Evolutionary conservation across 2,888 invertebrate genomes (phyloP).

Genomic region (Phyllotreta striolata): DNA sequence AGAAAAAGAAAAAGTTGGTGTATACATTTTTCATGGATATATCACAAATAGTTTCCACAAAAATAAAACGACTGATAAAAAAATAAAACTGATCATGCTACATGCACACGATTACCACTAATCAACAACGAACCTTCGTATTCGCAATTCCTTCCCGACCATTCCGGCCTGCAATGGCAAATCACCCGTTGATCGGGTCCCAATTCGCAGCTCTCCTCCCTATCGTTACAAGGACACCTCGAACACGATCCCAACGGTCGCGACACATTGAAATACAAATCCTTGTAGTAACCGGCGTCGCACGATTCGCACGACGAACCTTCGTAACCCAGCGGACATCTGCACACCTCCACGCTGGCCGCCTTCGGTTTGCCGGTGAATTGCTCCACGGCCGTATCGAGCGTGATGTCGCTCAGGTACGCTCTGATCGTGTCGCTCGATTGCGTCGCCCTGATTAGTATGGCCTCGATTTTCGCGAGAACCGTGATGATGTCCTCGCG

Average conservation of each 20-base stretch:
- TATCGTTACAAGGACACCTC: conserved; percentile 80
- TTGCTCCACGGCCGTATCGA: conserved; percentile 81
- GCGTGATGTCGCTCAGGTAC: conserved; percentile 82
- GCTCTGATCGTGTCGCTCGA: conserved; percentile 70
- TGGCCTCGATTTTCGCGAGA: conserved; percentile 81
- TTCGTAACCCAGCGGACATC: conserved; percentile 67
- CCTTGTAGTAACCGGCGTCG: conserved; percentile 74
- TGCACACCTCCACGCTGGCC: conserved; percentile 79
- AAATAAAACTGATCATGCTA: conserved; percentile 1
- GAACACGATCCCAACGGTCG: conserved; percentile 69
- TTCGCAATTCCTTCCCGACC: conserved; percentile 74
- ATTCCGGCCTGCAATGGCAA: conserved; percentile 77
- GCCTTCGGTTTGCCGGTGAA: conserved; percentile 71
- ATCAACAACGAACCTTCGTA: conserved; percentile 60
- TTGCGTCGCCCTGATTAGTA: conserved; percentile 83
- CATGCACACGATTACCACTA: conserved; percentile 46
- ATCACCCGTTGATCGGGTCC: conserved; percentile 67
- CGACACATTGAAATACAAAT: conserved; percentile 63
- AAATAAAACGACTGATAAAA: not conserved
- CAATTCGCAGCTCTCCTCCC: conserved; percentile 71
- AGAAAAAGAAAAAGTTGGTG: too few species aligned
- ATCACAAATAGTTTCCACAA: too few species aligned
- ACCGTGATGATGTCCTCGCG: conserved; percentile 86
- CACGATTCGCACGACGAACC: conserved; percentile 89
- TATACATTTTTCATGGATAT: too few species aligned